These are phyloP conservation scores for Nyctibius bracteatus DNA, from an alignment of 2,113 vertebrate genomes.

Conservation along the genomic window DNA sequence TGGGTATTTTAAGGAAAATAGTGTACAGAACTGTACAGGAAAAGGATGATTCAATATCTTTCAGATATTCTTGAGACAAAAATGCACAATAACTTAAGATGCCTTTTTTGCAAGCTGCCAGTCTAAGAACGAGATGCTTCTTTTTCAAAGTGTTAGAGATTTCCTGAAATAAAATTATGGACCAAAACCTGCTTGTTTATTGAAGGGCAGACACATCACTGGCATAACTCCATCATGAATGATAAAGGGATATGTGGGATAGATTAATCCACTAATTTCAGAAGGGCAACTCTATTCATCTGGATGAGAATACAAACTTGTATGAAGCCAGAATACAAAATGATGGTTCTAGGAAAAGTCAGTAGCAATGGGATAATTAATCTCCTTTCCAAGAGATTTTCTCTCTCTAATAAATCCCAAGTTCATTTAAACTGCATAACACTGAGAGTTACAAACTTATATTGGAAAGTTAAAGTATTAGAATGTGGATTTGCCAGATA, in stretches of 20 bases:
- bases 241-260: not conserved
- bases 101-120: not conserved
- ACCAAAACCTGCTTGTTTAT: not conserved
- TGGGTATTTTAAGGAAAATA: not conserved
- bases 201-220: not conserved
- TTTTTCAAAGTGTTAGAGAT: not conserved
- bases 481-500: constrained; percentile 17
- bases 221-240: not conserved
- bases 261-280: not conserved
- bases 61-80: not conserved
- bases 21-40: not conserved
- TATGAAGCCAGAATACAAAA: not conserved
- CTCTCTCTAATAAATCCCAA: constrained; percentile 12
- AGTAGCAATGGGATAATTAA: not conserved
- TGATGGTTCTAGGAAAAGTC: not conserved
- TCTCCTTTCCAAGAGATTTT: not conserved
- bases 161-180: not conserved
- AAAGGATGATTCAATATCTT: not conserved
- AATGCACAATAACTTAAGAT: not conserved
- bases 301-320: not conserved
- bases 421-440: not conserved
- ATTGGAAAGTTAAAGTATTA: not conserved
- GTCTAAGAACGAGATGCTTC: not conserved
- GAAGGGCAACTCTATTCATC: not conserved
- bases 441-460: not conserved